phyloP scores from a whole-genome alignment of 2,113 vertebrate species.

The Bombycilla garrulus region DNA sequence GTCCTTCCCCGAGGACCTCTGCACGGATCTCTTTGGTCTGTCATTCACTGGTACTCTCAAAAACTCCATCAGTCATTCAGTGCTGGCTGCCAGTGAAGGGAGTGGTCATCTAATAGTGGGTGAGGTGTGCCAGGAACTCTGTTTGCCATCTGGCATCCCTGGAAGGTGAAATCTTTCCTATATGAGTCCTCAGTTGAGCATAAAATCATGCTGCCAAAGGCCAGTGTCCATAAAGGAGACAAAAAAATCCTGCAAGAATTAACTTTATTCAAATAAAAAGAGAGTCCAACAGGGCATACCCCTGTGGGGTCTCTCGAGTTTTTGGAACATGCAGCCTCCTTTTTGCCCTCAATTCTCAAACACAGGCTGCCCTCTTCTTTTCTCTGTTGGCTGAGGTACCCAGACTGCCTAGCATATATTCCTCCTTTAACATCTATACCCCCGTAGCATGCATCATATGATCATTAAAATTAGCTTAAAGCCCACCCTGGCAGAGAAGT shows the following conservation, averaged over 20 bases:
- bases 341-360: neutral
- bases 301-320: rapidly evolving
- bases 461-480: neutral
- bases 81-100: rapidly evolving
- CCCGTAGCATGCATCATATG: too few relatives aligned
- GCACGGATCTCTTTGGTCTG: neutral
- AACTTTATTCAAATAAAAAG: neutral
- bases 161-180: neutral
- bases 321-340: neutral
- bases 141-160: neutral
- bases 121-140: too few relatives aligned
- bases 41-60: too few relatives aligned
- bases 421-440: neutral
- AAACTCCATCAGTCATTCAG: too few relatives aligned
- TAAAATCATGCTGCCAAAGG: neutral
- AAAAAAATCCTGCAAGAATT: neutral
- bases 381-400: neutral
- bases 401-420: neutral
- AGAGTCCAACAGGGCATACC: neutral
- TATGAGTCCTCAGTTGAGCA: too few relatives aligned
- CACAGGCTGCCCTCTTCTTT: neutral
- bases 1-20: neutral
- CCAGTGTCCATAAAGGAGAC: neutral
- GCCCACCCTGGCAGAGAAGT: neutral
- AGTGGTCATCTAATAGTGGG: neutral